These are phyloP conservation scores for Nematolebias whitei DNA, from an alignment of 2,113 vertebrate species.

Conservation along the genomic window DNA sequence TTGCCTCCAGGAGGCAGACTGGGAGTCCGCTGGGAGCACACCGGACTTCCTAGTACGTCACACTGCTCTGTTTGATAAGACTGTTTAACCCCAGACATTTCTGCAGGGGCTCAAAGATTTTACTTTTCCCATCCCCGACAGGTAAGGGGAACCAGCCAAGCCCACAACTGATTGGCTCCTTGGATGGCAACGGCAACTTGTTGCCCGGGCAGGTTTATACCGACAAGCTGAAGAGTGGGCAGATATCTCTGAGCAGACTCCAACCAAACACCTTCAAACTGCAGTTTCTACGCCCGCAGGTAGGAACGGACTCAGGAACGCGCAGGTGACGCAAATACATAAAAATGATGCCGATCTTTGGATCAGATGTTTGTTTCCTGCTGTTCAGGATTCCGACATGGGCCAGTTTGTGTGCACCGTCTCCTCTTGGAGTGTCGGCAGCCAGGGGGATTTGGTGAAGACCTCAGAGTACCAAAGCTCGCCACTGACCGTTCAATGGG, in stretches of 20 bases:
- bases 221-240: slow-evolving; percentile 80
- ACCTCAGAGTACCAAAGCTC: slow-evolving; percentile 79
- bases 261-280: slow-evolving; percentile 84
- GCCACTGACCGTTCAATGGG: slow-evolving; percentile 82
- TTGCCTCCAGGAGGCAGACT: slow-evolving; percentile 70
- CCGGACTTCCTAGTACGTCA: slow-evolving; percentile 48
- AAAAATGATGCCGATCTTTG: neutral
- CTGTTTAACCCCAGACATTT: too few species aligned
- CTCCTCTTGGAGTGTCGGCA: slow-evolving; percentile 81
- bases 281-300: slow-evolving; percentile 85
- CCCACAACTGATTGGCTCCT: slow-evolving; percentile 75
- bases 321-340: too few species aligned
- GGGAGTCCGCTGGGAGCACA: slow-evolving; percentile 87
- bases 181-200: slow-evolving; percentile 86
- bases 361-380: too few species aligned
- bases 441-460: slow-evolving; percentile 81
- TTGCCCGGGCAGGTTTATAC: slow-evolving; percentile 73
- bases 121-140: neutral
- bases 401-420: slow-evolving; percentile 87
- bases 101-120: neutral
- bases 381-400: slow-evolving; percentile 81
- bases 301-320: neutral
- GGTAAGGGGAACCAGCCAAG: slow-evolving; percentile 21
- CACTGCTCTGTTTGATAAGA: neutral
- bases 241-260: slow-evolving; percentile 82